Percentiles rank a stretch among this genome's conserved stretches.
Conservation (phyloP, 2,888 invertebrate genomes). For the Schrankia costaestrigalis region DNA sequence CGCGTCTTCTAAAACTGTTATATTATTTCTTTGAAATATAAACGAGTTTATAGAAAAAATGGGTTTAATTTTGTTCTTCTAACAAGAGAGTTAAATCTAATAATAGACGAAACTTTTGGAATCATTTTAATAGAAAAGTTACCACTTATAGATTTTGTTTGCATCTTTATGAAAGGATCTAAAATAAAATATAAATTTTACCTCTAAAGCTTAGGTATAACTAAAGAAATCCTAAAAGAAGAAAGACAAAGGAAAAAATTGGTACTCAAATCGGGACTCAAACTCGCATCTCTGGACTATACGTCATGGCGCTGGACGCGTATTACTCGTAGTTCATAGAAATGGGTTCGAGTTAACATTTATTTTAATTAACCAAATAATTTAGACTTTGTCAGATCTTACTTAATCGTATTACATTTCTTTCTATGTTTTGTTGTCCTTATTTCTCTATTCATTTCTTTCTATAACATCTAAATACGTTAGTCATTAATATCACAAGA, state of each 20-base stretch:
- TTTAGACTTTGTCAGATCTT: not conserved
- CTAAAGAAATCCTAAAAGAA: no score
- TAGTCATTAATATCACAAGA: no score
- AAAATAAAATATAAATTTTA: not conserved
- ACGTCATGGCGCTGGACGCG: not conserved
- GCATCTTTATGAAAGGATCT: not conserved
- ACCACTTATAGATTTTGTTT: not conserved
- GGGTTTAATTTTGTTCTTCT: no score
- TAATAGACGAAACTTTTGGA: not conserved
- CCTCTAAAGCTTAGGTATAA: no score
- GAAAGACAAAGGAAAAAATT: no score
- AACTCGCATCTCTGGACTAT: no score
- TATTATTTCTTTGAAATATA: conserved; percentile 19
- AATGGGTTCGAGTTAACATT: not conserved
- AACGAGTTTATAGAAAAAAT: not conserved
- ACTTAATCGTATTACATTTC: not conserved
- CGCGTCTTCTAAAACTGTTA: conserved; percentile 23
- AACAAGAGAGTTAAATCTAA: not conserved
- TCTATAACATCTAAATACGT: no score
- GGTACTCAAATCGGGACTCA: no score
- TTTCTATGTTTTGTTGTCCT: not conserved
- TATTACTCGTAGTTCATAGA: not conserved
- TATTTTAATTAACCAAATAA: not conserved
- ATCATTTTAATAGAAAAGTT: not conserved
- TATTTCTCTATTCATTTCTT: not conserved